Evolutionary conservation across 2,797 vertebrate genomes (phyloP).

Genomic region (Agapornis canus): DNA sequence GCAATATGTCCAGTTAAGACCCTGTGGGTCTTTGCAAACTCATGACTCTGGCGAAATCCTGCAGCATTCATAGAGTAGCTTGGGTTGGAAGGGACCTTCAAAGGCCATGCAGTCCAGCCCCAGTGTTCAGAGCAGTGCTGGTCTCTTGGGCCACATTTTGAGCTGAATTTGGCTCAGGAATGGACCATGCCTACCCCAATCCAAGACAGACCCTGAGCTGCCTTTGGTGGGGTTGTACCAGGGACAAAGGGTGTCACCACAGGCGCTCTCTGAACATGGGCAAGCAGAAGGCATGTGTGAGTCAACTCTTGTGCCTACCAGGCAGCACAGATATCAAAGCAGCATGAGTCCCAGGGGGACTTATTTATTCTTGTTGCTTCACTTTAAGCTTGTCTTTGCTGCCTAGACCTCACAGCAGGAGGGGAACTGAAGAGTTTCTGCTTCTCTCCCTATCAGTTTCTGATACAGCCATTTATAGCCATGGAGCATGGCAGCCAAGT

Average conservation of each 20-base stretch:
- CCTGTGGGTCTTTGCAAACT: neutral
- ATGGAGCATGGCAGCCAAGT: neutral
- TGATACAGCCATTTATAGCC: slow-evolving; percentile 16
- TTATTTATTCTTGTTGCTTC: slow-evolving; percentile 41
- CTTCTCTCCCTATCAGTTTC: neutral
- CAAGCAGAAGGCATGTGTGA: neutral
- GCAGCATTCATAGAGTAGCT: neutral
- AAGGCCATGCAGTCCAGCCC: neutral
- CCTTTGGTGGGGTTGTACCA: neutral
- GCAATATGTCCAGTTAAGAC: neutral
- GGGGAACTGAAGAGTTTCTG: neutral
- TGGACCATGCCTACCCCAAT: neutral
- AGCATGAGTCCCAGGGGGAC: neutral
- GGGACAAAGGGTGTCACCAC: neutral
- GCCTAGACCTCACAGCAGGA: neutral
- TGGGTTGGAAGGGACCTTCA: neutral
- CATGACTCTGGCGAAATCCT: neutral
- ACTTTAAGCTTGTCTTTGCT: slow-evolving; percentile 19
- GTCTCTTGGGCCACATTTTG: neutral
- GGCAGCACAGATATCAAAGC: slow-evolving; percentile 16
- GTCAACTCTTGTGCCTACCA: neutral
- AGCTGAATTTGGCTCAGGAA: neutral
- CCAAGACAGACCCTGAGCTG: neutral
- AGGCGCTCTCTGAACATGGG: neutral
- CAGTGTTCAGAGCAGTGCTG: neutral